phyloP scores from a whole-genome alignment of 1,140 invertebrate species.

The Aphelenchoides avenae region DNA sequence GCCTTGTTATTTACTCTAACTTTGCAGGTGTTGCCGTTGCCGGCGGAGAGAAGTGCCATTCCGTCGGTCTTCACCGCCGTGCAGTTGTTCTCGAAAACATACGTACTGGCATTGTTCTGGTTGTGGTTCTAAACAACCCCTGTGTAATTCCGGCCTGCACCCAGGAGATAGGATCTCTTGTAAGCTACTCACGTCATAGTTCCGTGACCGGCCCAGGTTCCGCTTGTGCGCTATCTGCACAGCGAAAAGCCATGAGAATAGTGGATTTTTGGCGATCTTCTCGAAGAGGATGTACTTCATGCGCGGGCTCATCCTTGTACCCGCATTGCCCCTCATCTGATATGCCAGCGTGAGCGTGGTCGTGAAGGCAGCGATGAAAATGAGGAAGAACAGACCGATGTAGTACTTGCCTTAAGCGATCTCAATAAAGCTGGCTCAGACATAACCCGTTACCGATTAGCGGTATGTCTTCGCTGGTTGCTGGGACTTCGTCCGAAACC shows the following conservation, averaged over 20 bases:
- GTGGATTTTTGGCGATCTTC: constrained; percentile 40
- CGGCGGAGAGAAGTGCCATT: constrained; percentile 1
- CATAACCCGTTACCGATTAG: constrained; percentile 35
- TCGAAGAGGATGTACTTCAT: constrained; percentile 47
- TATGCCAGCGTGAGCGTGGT: constrained; percentile 49
- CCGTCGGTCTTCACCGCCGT: neutral
- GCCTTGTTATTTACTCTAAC: neutral
- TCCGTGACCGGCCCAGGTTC: constrained; percentile 7
- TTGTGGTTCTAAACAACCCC: neutral
- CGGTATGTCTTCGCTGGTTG: constrained; percentile 51
- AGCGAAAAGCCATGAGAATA: constrained; percentile 44
- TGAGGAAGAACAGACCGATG: constrained; percentile 52
- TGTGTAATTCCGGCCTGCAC: too few species aligned
- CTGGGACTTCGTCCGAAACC: constrained; percentile 53
- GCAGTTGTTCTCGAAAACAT: constrained; percentile 23
- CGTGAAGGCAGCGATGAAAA: constrained; percentile 51
- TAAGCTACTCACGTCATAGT: constrained; percentile 14
- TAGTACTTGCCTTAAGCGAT: constrained; percentile 41
- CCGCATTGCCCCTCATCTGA: constrained; percentile 52
- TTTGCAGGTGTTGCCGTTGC: constrained; percentile 1
- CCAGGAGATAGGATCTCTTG: too few species aligned
- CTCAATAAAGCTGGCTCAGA: neutral
- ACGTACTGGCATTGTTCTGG: constrained; percentile 18
- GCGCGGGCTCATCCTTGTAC: constrained; percentile 30
- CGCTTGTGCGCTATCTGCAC: constrained; percentile 42